phyloP scores from a whole-genome alignment of 2,113 vertebrate species.

The Dryoscopus gambensis region DNA sequence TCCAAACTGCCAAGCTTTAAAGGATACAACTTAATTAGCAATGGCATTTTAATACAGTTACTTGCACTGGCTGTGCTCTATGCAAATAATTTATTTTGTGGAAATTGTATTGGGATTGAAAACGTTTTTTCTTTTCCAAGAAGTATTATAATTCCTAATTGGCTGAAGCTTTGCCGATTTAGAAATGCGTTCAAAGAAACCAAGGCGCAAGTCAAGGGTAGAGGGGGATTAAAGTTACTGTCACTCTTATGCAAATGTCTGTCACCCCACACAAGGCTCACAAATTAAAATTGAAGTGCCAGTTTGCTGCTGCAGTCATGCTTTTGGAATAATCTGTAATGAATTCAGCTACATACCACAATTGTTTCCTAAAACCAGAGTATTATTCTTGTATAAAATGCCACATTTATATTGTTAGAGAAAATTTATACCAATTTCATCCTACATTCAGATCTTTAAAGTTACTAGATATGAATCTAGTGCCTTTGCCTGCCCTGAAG shows the following conservation, averaged over 20 bases:
- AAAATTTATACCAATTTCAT: conserved; percentile 27
- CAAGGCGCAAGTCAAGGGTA: conserved; percentile 16
- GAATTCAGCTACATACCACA: conserved; percentile 18
- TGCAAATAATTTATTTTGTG: conserved; percentile 10
- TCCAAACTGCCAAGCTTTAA: neutral
- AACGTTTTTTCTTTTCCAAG: neutral
- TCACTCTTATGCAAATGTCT: conserved; percentile 58
- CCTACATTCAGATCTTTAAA: neutral
- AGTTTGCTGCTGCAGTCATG: conserved; percentile 10
- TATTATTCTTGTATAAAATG: neutral
- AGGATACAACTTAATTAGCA: neutral
- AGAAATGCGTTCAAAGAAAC: conserved; percentile 44
- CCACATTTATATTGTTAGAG: neutral
- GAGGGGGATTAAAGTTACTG: conserved; percentile 46
- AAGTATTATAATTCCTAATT: conserved; percentile 49
- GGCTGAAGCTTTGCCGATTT: conserved; percentile 13
- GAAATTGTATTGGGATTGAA: conserved; percentile 23
- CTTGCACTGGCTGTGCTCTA: neutral
- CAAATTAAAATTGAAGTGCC: conserved; percentile 59
- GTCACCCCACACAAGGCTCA: conserved; percentile 20
- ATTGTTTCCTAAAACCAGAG: conserved; percentile 17
- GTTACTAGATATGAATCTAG: neutral
- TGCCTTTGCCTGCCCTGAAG: conserved; percentile 24
- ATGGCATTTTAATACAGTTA: conserved; percentile 11
- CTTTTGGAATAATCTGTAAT: conserved; percentile 44